phyloP scores from a whole-genome alignment of 2,113 vertebrate genomes.

The Coturnix japonica region DNA sequence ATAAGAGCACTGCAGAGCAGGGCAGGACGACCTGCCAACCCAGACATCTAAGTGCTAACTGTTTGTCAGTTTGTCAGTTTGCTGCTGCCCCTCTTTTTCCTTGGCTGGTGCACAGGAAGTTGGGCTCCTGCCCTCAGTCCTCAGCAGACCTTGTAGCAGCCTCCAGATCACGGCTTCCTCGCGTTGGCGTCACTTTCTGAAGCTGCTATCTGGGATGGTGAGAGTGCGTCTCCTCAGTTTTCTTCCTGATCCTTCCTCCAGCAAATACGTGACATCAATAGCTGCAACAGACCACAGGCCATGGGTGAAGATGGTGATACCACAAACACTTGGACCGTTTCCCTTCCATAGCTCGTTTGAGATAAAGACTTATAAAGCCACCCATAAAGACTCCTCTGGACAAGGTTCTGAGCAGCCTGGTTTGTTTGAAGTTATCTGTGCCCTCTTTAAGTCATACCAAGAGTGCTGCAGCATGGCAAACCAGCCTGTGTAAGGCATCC shows the following conservation, averaged over 20 bases:
- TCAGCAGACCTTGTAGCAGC: constrained; percentile 44
- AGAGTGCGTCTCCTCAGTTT: constrained; percentile 91
- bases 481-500: not conserved
- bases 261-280: constrained; percentile 96
- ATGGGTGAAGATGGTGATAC: rapidly evolving
- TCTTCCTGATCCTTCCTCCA: constrained; percentile 94
- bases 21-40: constrained; percentile 7
- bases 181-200: constrained; percentile 84
- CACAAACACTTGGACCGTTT: rapidly evolving
- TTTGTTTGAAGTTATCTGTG: too few relatives aligned
- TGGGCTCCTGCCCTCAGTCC: constrained; percentile 45
- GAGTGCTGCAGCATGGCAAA: not conserved
- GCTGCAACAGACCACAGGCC: constrained; percentile 78
- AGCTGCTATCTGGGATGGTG: constrained; percentile 86
- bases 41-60: constrained; percentile 60
- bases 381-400: not conserved
- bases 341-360: rapidly evolving
- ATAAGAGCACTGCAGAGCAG: constrained; percentile 56
- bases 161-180: not conserved
- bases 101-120: constrained; percentile 21
- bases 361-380: not conserved
- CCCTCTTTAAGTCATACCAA: not conserved
- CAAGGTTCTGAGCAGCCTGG: not conserved
- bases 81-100: constrained; percentile 43
- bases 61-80: constrained; percentile 62